Conservation (phyloP, 1,140 invertebrate genomes). For the Plutomurus gul region DNA sequence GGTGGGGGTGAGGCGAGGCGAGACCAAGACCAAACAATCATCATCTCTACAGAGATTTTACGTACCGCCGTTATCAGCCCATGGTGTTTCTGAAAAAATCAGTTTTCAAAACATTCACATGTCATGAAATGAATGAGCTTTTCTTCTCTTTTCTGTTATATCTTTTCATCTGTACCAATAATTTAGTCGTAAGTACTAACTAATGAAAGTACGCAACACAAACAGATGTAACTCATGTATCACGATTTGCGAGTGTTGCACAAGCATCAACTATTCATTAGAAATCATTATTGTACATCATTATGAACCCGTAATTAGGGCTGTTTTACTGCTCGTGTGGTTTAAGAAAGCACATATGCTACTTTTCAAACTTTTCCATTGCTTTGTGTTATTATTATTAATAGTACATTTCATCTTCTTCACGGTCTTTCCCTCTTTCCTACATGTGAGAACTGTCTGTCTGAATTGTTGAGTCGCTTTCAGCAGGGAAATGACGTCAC, state of each 20-base stretch:
- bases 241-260: background rate
- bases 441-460: no score
- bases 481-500: background rate
- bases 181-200: background rate
- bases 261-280: background rate
- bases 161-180: background rate
- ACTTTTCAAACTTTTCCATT: no score
- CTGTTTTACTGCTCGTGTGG: background rate
- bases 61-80: constrained; percentile 53
- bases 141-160: background rate
- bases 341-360: background rate
- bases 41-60: constrained; percentile 30
- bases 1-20: constrained; percentile 34
- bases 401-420: no score
- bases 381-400: background rate
- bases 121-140: background rate
- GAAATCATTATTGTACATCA: background rate
- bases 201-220: background rate
- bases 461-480: no score
- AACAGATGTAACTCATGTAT: background rate
- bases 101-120: constrained; percentile 31
- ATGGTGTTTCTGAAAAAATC: constrained; percentile 51
- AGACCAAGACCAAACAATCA: constrained; percentile 33
- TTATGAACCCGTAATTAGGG: background rate
- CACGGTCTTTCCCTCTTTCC: no score